Evolutionary conservation across 2,888 invertebrate species (phyloP), one percentile per base, ranked within the genome.

Genomic region (Gerris lacustris): DNA sequence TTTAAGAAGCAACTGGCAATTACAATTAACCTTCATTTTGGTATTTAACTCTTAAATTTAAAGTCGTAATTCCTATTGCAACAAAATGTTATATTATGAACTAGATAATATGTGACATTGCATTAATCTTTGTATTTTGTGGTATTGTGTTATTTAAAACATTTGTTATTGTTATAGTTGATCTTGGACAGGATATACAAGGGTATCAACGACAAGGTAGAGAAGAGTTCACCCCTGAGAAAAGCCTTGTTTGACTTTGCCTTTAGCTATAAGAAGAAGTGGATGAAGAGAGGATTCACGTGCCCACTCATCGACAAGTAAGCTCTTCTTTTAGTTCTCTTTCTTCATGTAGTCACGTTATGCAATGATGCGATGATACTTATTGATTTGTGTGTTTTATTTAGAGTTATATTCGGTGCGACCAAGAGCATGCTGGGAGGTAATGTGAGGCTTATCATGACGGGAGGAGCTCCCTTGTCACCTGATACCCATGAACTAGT

Each of bases 151-250:
- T 31, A 31, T 31, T 31, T 31, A 31, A 31, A 31, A 31, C 31
- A 31, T 31, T 31, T 31, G 31, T 31, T 31, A 11, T 55, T 70
- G 70, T 79, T 79, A 5, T 82, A 95, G 93, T 84, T 97, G 69
- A 96, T 99, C 77, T 87, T 98, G 84, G 98, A 98, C 82, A 89
- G 98, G 78, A 93, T 99, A 79, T 95, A 95, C 79, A 99, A 99
- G 82, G 77, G 77, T n/a, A 94, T 99, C 73, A 93, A 93, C 79
- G 96, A 97, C 79, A 95, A 94, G 80, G 92, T 98, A 69, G 86
- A 88, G 69, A 89, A 89, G 76, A 90, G 92, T 71, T 89, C 93
- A 9, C 83, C 85, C 66, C 84, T 96, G 73, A 88, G 89, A 71
- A 87, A 89, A 79, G 89, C 91, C 1, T 82, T 98, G 75, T 98